Conservation (phyloP, 2,888 invertebrate species). For the Brachyptera risi region DNA sequence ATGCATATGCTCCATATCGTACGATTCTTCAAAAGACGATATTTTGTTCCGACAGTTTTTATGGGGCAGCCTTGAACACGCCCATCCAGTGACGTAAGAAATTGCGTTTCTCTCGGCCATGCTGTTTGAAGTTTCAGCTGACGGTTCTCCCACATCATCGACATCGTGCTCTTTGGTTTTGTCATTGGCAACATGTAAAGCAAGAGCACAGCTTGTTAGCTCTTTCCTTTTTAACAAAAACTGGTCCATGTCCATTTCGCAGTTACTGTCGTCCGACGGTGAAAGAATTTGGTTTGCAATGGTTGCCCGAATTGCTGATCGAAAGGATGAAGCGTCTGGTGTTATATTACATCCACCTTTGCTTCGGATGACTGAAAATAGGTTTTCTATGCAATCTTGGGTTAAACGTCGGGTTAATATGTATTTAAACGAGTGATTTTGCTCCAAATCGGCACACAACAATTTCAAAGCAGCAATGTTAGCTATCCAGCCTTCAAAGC, state of each 20-base stretch:
- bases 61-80: not conserved
- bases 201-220: too few species aligned
- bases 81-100: not conserved
- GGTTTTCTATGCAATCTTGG: not conserved
- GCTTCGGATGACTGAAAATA: not conserved
- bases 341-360: not conserved
- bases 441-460: slow-evolving; percentile 4
- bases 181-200: too few species aligned
- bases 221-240: not conserved
- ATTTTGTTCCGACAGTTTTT: not conserved
- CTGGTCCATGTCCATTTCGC: not conserved
- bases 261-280: not conserved
- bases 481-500: not conserved
- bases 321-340: not conserved
- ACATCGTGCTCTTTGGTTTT: too few species aligned
- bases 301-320: not conserved
- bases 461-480: slow-evolving; percentile 7
- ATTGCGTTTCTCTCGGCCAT: too few species aligned
- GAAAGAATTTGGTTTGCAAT: not conserved
- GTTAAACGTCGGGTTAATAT: slow-evolving; percentile 14
- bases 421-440: not conserved
- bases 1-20: not conserved
- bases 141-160: too few species aligned
- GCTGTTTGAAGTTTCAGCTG: too few species aligned
- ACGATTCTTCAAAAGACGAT: not conserved